These are phyloP conservation scores for Sanderia malayensis DNA, from an alignment of 30 jellyfish, hydroid and myxozoan genomes.

Conservation along the genomic window DNA sequence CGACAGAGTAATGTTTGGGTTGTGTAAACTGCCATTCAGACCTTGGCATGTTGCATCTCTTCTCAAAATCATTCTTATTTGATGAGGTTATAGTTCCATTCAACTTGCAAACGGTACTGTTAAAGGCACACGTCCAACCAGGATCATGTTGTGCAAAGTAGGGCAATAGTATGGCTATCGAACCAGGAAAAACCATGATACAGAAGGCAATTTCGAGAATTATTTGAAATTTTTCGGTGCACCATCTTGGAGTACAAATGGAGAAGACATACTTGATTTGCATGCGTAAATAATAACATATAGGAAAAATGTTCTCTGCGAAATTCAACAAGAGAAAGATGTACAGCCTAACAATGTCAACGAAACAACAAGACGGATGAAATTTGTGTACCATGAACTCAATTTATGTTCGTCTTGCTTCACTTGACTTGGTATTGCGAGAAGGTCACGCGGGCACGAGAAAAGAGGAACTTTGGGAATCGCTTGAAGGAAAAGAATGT, in stretches of 20 bases:
- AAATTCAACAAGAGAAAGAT: too few relatives aligned
- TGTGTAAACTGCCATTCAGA: constrained; percentile 5
- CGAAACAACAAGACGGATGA: too few relatives aligned
- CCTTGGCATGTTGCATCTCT: constrained; percentile 62
- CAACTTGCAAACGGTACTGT: constrained; percentile 80
- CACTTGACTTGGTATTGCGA: too few relatives aligned
- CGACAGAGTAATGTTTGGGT: constrained; percentile 67
- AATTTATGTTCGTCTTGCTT: too few relatives aligned
- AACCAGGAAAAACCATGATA: constrained; percentile 62
- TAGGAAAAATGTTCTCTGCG: too few relatives aligned
- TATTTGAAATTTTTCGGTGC: constrained; percentile 68
- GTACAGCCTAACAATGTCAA: too few relatives aligned
- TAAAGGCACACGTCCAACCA: constrained; percentile 82
- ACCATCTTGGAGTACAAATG: background rate
- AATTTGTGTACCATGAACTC: too few relatives aligned
- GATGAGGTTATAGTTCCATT: constrained; percentile 41
- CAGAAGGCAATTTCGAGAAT: constrained; percentile 65
- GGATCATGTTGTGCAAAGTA: constrained; percentile 88
- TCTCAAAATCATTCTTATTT: constrained; percentile 6
- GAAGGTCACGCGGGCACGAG: too few relatives aligned
- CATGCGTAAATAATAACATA: too few relatives aligned
- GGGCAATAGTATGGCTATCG: constrained; percentile 66
- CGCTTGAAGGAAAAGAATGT: too few relatives aligned
- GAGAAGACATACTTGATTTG: background rate
- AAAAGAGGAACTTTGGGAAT: too few relatives aligned